Base-by-base conservation (phyloP, 2,797 vertebrate species). In the Amblyopsis hoosieri region DNA sequence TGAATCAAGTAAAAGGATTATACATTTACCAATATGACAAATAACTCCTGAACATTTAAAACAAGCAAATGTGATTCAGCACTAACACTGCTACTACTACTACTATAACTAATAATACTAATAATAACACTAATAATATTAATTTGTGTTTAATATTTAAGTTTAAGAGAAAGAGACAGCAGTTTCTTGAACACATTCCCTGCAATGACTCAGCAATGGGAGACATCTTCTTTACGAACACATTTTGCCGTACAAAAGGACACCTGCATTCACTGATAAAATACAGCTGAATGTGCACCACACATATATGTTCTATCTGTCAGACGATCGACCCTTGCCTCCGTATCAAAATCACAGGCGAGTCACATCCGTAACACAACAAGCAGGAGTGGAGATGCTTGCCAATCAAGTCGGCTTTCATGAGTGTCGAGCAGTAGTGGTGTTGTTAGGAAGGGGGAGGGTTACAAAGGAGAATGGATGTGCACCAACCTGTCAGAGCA, bases 341-440 rank as follows among this genome's bases (percentile, higher is more conserved):
- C 54, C 8, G 60, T 67, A 76, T 81, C 71, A 56, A 70, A 84
- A 76, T 64, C 62, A 54, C 46, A 80, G 62, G 67, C 66, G 68
- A 37, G 56, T 72, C 75, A 80, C 79, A 23, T 61, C 66, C 60
- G 67, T 19, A 45, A 69, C 66, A 57, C 76, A 79, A 81, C 84
- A 87, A 82, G 82, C 81, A 67, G 49, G 80, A 71, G 64, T 66
- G n/a, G 42, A 84, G 78, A 82, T 80, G 75, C 79, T 77, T 85
- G 82, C 77, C 80, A 85, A 81, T 91, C 87, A 86, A 80, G 74
- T 75, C 81, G 57, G 72, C 69, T 76, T 19, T 19, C 19, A 19
- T 19, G 33, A 37, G 33, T 37, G 33, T 8, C 33, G 33, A 37
- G 33, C 8, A 8, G 33, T 37, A 8, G 33, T 37, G 33, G 33